A percentile compares a stretch with the other conserved stretches of the same genome.
These are phyloP conservation scores for Eulemur macaco DNA, from an alignment of 2,113 vertebrate genomes.

Conservation along the genomic window DNA sequence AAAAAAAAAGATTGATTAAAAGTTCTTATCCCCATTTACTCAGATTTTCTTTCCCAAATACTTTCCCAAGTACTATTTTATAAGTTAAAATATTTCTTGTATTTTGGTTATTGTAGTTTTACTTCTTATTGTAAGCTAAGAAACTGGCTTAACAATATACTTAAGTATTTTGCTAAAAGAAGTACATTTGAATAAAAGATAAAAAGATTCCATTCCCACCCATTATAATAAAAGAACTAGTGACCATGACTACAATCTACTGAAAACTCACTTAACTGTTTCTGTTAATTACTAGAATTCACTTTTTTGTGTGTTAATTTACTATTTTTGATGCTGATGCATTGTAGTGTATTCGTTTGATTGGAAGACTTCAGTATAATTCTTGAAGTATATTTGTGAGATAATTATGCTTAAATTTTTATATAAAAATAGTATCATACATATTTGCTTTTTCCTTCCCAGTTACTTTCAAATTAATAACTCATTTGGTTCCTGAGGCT, in stretches of 20 bases:
- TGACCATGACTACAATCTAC: neutral
- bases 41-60: neutral
- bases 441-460: neutral
- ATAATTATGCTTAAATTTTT: constrained; percentile 23
- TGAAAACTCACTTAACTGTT: neutral
- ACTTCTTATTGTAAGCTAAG: constrained; percentile 36
- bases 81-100: constrained; percentile 61
- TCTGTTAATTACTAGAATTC: neutral
- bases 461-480: neutral
- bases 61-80: neutral
- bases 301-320: constrained; percentile 16
- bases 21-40: neutral
- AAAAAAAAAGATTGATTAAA: neutral
- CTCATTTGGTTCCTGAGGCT: neutral
- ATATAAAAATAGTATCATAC: neutral
- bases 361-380: neutral
- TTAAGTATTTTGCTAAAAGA: constrained; percentile 8
- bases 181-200: constrained; percentile 4
- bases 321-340: neutral
- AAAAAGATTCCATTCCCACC: neutral
- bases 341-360: neutral
- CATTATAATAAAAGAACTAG: neutral
- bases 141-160: neutral
- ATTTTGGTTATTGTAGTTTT: constrained; percentile 20
- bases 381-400: constrained; percentile 36